Conservation (phyloP, 2,797 vertebrate genomes). For the Coilia nasus region DNA sequence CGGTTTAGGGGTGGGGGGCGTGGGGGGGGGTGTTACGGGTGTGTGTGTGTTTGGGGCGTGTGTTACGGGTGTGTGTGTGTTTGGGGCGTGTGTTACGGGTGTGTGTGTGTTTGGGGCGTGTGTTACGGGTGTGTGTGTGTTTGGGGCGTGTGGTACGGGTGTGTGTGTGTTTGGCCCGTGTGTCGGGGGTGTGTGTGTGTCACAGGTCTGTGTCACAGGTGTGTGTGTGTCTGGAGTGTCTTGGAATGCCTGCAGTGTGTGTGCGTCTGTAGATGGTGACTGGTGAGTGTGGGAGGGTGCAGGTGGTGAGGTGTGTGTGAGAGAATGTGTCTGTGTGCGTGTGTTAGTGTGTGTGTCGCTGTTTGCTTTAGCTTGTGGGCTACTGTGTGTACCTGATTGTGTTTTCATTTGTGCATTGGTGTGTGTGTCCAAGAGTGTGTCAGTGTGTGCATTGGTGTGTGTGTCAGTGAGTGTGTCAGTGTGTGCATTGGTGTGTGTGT, state of each 20-base stretch:
- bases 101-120: background rate
- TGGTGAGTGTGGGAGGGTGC: no score
- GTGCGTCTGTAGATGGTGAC: no score
- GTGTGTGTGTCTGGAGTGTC: conserved; percentile 41
- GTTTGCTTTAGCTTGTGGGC: conserved; percentile 34
- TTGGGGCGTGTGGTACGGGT: conserved; percentile 36
- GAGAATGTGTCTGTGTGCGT: background rate
- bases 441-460: background rate
- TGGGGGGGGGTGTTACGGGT: background rate
- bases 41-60: conserved; percentile 20
- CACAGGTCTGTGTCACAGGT: no score
- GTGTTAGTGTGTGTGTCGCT: conserved; percentile 47
- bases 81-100: background rate
- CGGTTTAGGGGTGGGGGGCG: conserved; percentile 84
- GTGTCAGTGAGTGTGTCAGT: background rate
- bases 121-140: conserved; percentile 41
- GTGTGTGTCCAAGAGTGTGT: background rate
- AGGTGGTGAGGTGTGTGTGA: no score
- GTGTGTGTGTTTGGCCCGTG: background rate
- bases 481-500: background rate
- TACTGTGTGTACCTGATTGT: background rate
- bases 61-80: background rate
- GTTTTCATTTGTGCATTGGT: background rate
- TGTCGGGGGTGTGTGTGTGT: no score
- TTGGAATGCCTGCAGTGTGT: conserved; percentile 26